Evolutionary conservation across 2,888 invertebrate genomes (phyloP), one percentile per base, ranked within the genome.

Genomic region (Spisula subtruncata): DNA sequence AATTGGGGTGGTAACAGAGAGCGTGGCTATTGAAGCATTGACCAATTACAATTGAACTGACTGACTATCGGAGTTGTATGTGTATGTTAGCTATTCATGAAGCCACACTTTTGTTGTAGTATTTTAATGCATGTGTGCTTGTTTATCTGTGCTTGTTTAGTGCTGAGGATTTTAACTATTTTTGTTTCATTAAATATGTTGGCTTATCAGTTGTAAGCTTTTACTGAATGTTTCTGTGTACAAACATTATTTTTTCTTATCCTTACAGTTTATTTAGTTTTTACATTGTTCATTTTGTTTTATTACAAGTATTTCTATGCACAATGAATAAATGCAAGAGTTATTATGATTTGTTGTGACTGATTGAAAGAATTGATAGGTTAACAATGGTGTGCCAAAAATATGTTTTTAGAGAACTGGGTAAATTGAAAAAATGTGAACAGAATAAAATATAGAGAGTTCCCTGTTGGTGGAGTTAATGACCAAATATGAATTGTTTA

Each of bases 291-390:
- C 32, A 56, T 35, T 86, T 83, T 81, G 51, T 80, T 83, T 85
- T 81, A 66, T 48, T 87, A 46, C 25, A 29, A 56, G 29, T 80
- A 85, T 84, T 86, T 90, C 89, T 89, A 66, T 89, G 87, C 85
- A 82, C 89, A 89, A 91, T 91, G 60, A 91, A 71, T 89, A 35
- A 91, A 91, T 91, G 84, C 82, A 91, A 85, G 84, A 87, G 89
- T 89, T 83, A 84, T 56, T 54, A n/a, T 83, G 83, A 80, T 86
- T 75, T 41, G n/a, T n/a, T 51, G 25, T 66, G 60, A 66, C 60
- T 66, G 60, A 66, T 66, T 66, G 25, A 41, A 66, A 25, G 60
- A 2, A 14, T 71, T 84, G 84, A 84, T 84, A 75, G 84, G 84
- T 71, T 75, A 32, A 29, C 41, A 51, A 25, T 0, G 46, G 48